Evolutionary conservation across 2,888 invertebrate species (phyloP), one percentile per base, ranked within the genome.

Genomic region (Melangyna quadrimaculata): DNA sequence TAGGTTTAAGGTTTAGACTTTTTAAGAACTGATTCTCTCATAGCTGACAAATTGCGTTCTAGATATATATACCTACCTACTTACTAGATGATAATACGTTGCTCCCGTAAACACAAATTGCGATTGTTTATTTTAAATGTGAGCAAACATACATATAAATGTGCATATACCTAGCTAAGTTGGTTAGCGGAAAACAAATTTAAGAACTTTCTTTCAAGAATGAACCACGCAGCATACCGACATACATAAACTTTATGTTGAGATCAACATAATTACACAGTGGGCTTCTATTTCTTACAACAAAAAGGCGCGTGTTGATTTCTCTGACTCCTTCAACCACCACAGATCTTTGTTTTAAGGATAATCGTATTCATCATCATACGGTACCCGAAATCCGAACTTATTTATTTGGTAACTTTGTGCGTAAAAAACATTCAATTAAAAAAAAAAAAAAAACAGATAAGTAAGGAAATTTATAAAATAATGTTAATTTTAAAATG

Each of bases 231-330:
- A 37, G 2, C 37, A 37, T 37, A 59, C 57, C 35, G 22, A 1
- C 37, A 37, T 37, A 59, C 57, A 19, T 57, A 19, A 53, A n/a
- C n/a, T 53, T 29, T 5, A 53, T 57, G 57, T 22, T 14, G 8
- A 57, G 22, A 1, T 37, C 59, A 37, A 24, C 19, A 59, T 59
- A 19, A 22, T 40, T 0, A 2, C 4, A 40, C 14, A 24, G 27
- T 40, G 9, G 2, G n/a, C n/a, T 32, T 45, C 14, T 45, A 19
- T 45, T 48, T 65, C 9, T 14, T 10, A 32, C 5, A 51, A 32
- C 5, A 51, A 67, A 67, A 67, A 67, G 67, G 67, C 67, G 67
- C 51, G 51, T 67, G 9, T 51, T 35, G 22, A 5, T 14, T 67
- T 43, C n/a, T 32, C 12, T 17, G 2, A 17, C 10, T 29, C 12